phyloP scores from a whole-genome alignment of 2,797 vertebrate genomes.

The Pseudochromis fuscus region DNA sequence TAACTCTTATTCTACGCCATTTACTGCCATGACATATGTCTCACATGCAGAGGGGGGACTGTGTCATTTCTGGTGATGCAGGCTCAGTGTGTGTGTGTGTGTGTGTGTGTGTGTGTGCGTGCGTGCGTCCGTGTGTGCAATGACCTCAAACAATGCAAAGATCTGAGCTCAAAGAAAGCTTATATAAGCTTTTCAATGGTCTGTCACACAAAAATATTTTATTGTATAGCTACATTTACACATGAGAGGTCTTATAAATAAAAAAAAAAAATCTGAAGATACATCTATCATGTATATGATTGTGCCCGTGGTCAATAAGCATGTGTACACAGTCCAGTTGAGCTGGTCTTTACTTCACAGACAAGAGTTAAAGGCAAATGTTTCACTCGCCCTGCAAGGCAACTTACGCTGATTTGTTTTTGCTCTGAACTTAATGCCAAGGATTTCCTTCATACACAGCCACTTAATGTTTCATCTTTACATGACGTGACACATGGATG shows the following conservation, averaged over 20 bases:
- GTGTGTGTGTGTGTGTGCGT: slow-evolving; percentile 3
- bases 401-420: slow-evolving; percentile 12
- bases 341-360: slow-evolving; percentile 21
- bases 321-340: slow-evolving; percentile 22
- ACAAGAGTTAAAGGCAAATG: slow-evolving; percentile 30
- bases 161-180: slow-evolving; percentile 30
- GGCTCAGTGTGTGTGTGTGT: neutral
- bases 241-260: too few species aligned
- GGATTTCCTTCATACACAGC: slow-evolving; percentile 3
- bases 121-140: slow-evolving; percentile 2
- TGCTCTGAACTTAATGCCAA: slow-evolving; percentile 29
- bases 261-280: too few species aligned
- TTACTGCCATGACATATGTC: slow-evolving; percentile 52
- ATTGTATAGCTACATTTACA: neutral
- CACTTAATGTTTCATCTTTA: slow-evolving; percentile 10
- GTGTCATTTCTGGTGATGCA: slow-evolving; percentile 32
- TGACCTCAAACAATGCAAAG: slow-evolving; percentile 35
- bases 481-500: slow-evolving; percentile 2
- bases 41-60: slow-evolving; percentile 13
- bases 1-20: slow-evolving; percentile 56
- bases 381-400: slow-evolving; percentile 15
- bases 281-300: slow-evolving; percentile 14
- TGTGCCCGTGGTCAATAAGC: slow-evolving; percentile 21
- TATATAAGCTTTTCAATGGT: slow-evolving; percentile 25
- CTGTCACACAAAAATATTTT: slow-evolving; percentile 6